Conservation (phyloP, 2,113 vertebrate genomes). For the Edolisoma coerulescens region DNA sequence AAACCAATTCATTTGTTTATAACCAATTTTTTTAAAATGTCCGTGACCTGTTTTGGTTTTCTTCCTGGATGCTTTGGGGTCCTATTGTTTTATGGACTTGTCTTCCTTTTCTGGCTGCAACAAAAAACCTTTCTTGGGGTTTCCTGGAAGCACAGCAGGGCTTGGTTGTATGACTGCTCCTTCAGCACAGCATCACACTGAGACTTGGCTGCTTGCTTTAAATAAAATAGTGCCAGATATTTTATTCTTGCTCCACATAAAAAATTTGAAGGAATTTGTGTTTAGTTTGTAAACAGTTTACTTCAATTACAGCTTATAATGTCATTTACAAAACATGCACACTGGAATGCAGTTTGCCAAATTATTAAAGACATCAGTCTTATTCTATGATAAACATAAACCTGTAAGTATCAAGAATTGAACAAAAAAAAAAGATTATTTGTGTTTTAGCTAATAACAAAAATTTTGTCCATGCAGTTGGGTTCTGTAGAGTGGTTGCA, state of each 20-base stretch:
- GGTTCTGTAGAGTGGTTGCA: neutral
- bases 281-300: neutral
- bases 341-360: neutral
- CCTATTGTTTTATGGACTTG: neutral
- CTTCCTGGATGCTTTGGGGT: neutral
- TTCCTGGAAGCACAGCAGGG: neutral
- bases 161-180: neutral
- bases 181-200: neutral
- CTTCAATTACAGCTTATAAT: neutral
- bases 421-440: neutral
- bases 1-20: neutral
- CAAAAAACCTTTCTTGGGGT: neutral
- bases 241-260: neutral
- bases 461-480: neutral
- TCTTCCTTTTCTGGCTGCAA: neutral
- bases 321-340: neutral
- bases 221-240: neutral
- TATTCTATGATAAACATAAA: neutral
- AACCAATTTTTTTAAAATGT: accelerated
- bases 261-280: neutral
- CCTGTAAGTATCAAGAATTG: neutral
- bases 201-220: neutral
- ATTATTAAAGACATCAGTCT: neutral
- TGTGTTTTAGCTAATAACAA: neutral
- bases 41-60: neutral